Evolutionary conservation across 2,113 vertebrate genomes (phyloP), one percentile per base, ranked within the genome.

Genomic region (Cynopterus brachyotis): DNA sequence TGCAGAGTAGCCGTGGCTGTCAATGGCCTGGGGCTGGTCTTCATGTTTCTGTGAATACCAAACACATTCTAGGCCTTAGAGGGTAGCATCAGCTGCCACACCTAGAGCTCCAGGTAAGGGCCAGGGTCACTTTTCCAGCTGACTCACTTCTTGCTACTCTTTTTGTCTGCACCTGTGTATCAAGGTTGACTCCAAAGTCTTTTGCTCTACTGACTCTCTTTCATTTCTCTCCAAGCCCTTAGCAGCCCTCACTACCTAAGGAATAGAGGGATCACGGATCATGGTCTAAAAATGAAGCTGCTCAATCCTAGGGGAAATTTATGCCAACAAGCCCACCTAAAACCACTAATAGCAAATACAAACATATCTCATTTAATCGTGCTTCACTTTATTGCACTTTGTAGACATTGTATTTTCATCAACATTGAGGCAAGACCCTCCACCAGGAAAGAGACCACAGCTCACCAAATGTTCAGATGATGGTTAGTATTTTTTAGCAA

Each of bases 61-160:
- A 87, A 93, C 16, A 55, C 9, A 32, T 57, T 95, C 89, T 40
- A 8, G 3, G 13, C 19, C 85, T 76, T 40, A 79, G 95, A 76
- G 78, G 90, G 92, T 20, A 3, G 30, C 4, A 50, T 12, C 30
- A n/a, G 45, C 45, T 50, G 0, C 50, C 45, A 22, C 50, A 81
- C 84, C 53, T 15, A 92, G 88, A 96, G 92, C 92, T 83, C 62
- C 37, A 92, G 81, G 67, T 75, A 57, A 91, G 6, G 83, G 12
- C 55, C 67, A 64, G 9, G 0, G 40, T 86, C 88, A 79, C 42
- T 93, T 57, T 12, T n/a, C 15, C 64, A 64, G 95, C 67, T 37
- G 88, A 62, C 20, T 76, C 47, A 50, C 59, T 60, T 60, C 24
- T 69, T 93, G 57, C n/a, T 66, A 26, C 45, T 89, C 55, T 20